Evolutionary conservation across 2,797 vertebrate genomes (phyloP), one percentile per base, ranked within the genome.

Genomic region (Trachops cirrhosus): DNA sequence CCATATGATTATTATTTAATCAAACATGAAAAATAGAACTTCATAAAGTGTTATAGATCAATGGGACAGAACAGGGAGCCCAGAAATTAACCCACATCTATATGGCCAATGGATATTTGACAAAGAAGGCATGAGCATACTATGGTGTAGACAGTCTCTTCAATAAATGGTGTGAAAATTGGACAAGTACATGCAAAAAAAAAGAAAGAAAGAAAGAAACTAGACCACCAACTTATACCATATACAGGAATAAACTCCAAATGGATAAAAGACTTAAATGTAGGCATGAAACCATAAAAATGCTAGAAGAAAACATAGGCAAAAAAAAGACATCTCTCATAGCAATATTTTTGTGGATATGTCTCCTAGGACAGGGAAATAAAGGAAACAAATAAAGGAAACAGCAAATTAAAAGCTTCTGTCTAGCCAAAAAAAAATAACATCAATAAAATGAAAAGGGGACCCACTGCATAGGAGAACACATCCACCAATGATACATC

Each of bases 1-100:
- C 19, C 50, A 92, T 70, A 78, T 86, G 37, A 86, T 71, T 87
- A 64, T 52, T 86, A 79, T 54, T 80, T 82, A 91, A 73, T 94
- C 44, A 86, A 84, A 34, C 77, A 46, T 39, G 34, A 93, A 80
- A 93, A 96, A 62, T 5, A 70, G 19, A 77, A 78, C 4, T 95
- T 88, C 91, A 48, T 26, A 86, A 68, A 94, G 80, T 62, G 39
- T n/a, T 64, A n/a, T 64, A 16, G 62, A n/a, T 64, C 62, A 64
- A n/a, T 64, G 62, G 62, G n/a, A 64, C 32, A 64, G 62, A 64
- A 64, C 62, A 64, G 62, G 19, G 59, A 64, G 62, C 29, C 32
- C 62, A 64, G 62, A 64, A 62, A n/a, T n/a, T 32, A 64, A 64
- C 15, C 62, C 62, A 64, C 6, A 8, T 32, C 14, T 64, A 7